Percentiles rank a stretch among this genome's conserved stretches.
These are phyloP conservation scores for Limnephilus lunatus DNA, from an alignment of 2,888 invertebrate genomes.

Conservation along the genomic window DNA sequence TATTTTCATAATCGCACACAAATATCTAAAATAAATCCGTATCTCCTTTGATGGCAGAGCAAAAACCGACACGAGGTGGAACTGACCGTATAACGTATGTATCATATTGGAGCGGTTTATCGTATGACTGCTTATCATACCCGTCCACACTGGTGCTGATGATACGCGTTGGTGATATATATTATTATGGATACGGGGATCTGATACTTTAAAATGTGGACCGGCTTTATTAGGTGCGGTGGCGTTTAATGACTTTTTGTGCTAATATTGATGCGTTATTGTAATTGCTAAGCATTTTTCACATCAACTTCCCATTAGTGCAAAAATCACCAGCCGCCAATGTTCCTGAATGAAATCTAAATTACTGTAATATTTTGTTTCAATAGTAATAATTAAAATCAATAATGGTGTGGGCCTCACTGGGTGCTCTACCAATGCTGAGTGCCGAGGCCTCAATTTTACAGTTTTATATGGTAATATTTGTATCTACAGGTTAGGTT, in stretches of 20 bases:
- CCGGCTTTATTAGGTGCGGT: too few species aligned
- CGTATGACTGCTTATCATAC: too few species aligned
- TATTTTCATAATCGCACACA: too few species aligned
- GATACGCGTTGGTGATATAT: too few species aligned
- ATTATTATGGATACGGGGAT: too few species aligned
- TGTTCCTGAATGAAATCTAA: background rate
- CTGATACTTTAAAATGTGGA: too few species aligned
- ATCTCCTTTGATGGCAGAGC: too few species aligned
- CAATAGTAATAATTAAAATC: background rate
- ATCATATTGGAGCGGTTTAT: too few species aligned
- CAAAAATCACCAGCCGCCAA: background rate
- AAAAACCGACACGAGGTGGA: too few species aligned
- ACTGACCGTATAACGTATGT: too few species aligned
- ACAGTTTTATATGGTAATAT: background rate
- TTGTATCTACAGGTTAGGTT: background rate
- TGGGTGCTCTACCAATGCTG: background rate
- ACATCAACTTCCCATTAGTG: background rate
- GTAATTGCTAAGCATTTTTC: background rate
- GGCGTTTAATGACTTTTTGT: background rate
- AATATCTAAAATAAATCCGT: too few species aligned
- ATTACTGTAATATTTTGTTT: background rate
- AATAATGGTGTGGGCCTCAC: background rate
- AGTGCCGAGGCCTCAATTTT: background rate
- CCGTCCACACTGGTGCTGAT: too few species aligned
- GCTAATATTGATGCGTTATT: background rate